Base-by-base conservation (phyloP, 2,888 invertebrate species). In the Ophion obscuratus region DNA sequence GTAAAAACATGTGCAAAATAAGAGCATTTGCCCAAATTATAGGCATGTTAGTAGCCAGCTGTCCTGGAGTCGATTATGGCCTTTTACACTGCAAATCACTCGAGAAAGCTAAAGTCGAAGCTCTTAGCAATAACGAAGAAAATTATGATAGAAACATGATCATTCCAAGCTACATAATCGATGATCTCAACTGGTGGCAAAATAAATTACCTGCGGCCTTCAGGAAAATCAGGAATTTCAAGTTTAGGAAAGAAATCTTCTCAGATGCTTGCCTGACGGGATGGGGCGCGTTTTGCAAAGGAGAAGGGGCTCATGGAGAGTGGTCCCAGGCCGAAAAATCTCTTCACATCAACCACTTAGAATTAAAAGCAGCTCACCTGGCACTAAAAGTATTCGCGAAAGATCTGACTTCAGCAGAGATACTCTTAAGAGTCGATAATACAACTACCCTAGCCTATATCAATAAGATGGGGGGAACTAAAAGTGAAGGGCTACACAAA, bases 181-280 rank as follows among this genome's bases (percentile, higher is more conserved):
- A 0, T 0, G 83, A 88, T 20, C 70, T 88, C 2, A 36, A 80
- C 7, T 89, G 85, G 87, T 87, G 86, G 89, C 66, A 40, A 10
- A 66, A 62, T 2, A 83, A 82, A 6, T 70, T 88, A 27, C 27
- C 24, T 0, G 20, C 57, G 0, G 11, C 67, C 0, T 1, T 62
- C 9, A 80, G 47, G 4, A 85, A 85, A 31, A 78, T 86, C 47
- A 73, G 78, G 68, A 31, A 24, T n/a, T 20, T 24, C 20, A 47
- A 71, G 11, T 87, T 62, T 7, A 17, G 14, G 7, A 24, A 24
- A 24, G 24, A 24, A 24, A 24, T 24, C 24, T 24, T 24, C 24
- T 24, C 24, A 24, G 24, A 24, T 24, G 24, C 24, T 24, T 24
- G 24, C 24, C 1, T 24, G 24, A 24, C 24, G 1, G 24, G 24